Base-by-base conservation (phyloP, 2,888 invertebrate species). In the Steinernema hermaphroditum region DNA sequence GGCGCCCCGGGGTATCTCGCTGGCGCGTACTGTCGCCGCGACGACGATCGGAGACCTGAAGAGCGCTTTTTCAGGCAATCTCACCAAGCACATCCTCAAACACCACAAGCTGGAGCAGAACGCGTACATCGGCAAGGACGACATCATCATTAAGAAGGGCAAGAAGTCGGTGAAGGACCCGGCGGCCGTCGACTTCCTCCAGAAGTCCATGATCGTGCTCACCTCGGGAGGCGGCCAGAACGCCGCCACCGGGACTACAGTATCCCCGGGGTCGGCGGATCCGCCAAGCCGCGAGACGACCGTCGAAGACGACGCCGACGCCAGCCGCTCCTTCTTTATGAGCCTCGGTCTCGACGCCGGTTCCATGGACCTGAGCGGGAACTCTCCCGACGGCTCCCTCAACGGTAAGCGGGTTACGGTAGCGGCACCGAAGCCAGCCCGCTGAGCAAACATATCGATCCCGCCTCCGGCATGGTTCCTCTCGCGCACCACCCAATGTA, bases 81-180 rank as follows among this genome's bases (percentile, higher is more conserved):
- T 86, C 24, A 86, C 86, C 46, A 86, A 86, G 70, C 86, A 86
- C 77, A 86, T 86, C 57, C 77, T 87, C 69, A 86, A 86, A 72
- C 86, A 86, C 75, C 86, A 86, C 77, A 85, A 86, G 71, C 78
- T 79, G 72, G 86, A 86, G 72, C 82, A 83, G 44, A 81, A 76
- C 54, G 86, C 83, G 62, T 79, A 78, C 73, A 85, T 87, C 72
- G 85, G 83, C 54, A 86, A 82, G 72, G 86, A 86, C 75, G 86
- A 87, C 72, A 86, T 86, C 68, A 87, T 87, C 73, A 82, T 86
- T 43, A 85, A 85, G 73, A 86, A 86, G 75, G 84, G 82, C 69
- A 82, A 82, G 71, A 82, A 82, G 72, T 82, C 82, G 50, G 76
- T 83, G n/a, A 77, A 76, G 34, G 82, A 83, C 70, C 78, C 81